phyloP scores from a whole-genome alignment of 2,888 invertebrate species.

The Arctia plantaginis region DNA sequence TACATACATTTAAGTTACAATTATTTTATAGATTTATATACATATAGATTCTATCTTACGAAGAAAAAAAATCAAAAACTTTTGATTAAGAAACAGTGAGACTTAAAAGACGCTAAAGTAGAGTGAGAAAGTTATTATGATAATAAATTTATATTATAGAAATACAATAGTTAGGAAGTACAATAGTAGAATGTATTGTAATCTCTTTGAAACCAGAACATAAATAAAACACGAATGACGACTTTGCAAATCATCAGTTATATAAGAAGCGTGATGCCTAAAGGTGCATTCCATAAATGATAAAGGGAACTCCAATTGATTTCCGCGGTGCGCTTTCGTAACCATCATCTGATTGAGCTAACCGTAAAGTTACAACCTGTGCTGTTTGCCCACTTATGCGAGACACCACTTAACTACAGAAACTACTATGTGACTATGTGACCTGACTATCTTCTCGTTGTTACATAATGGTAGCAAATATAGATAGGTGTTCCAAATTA shows the following conservation, averaged over 20 bases:
- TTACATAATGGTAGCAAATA: too few relatives aligned
- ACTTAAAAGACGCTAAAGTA: too few relatives aligned
- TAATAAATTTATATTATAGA: too few relatives aligned
- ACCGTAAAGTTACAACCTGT: constrained; percentile 66
- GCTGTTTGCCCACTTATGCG: constrained; percentile 40
- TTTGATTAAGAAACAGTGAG: background rate
- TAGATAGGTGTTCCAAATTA: too few relatives aligned
- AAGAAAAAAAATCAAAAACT: too few relatives aligned
- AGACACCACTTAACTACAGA: constrained; percentile 14
- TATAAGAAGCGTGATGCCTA: constrained; percentile 67
- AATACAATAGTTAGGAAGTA: background rate
- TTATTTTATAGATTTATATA: too few relatives aligned
- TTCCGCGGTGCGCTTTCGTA: constrained; percentile 70
- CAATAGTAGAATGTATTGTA: background rate
- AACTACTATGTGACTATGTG: background rate
- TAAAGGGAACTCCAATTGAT: constrained; percentile 74
- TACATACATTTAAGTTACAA: too few relatives aligned
- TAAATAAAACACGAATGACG: constrained; percentile 15
- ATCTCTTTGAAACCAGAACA: constrained; percentile 1
- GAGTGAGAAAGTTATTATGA: too few relatives aligned
- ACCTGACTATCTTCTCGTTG: background rate
- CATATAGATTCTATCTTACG: too few relatives aligned
- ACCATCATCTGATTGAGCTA: constrained; percentile 71
- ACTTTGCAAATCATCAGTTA: constrained; percentile 19
- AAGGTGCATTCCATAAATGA: constrained; percentile 64